Base-by-base conservation (phyloP, 2,113 vertebrate genomes). In the Microcebus ravelobensis region DNA sequence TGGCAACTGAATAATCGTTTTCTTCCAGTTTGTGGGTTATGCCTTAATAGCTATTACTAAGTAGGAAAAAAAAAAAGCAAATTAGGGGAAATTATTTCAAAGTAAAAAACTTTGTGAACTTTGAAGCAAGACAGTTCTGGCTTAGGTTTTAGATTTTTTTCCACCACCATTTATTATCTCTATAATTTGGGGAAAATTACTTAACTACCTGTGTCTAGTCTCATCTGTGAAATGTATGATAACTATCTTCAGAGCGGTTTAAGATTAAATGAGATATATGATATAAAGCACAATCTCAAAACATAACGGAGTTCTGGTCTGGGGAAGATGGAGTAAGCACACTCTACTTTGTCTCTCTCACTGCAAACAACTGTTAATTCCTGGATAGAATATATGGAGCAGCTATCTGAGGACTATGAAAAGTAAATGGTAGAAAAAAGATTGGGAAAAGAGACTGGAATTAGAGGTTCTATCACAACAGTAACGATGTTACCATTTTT, bases 111-210 rank as follows among this genome's bases (percentile, higher is more conserved):
- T 17, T 13, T 14, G 15, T 61, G 15, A 81, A 73, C 73, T 50
- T 71, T 85, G 73, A 71, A 97, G 74, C 20, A 70, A 92, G 36
- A 61, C 5, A 94, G 59, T 82, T 89, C 34, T n/a, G 70, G n/a
- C 20, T 42, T 91, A 63, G 55, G 84, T 17, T 84, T 80, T 71
- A 63, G 23, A 68, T 74, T 71, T 95, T 21, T 57, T 29, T 31
- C 14, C 36, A 11, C 31, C 7, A 93, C 13, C 34, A 73, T 15
- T 45, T 87, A 67, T 18, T 57, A 70, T 31, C n/a, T 79, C 6
- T 34, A 23, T 68, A 45, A 92, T 67, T 87, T 87, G 5, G 21
- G 34, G 12, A 29, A 81, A 88, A 79, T 77, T 57, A 90, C 12
- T 73, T 83, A 92, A 94, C 45, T 59, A 77, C 10, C 21, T 7